These are phyloP conservation scores for Bufo gargarizans DNA, from an alignment of 2,113 vertebrate genomes.

Conservation along the genomic window DNA sequence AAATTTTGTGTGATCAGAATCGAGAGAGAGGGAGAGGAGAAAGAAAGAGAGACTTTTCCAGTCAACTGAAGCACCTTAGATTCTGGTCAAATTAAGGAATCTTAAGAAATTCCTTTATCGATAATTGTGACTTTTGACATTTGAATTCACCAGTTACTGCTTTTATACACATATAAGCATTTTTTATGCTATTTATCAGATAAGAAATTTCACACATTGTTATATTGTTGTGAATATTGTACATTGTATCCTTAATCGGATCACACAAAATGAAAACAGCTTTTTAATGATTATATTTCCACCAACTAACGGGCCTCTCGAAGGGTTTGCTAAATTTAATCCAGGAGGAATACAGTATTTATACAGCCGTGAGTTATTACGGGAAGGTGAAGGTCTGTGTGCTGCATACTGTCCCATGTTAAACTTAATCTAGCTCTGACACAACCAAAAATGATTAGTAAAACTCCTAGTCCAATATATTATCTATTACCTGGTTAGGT, in stretches of 20 bases:
- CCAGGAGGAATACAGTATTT: conserved; percentile 14
- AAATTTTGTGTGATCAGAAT: too few species aligned
- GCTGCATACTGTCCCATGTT: conserved; percentile 13
- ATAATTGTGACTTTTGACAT: too few species aligned
- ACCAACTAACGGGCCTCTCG: not conserved
- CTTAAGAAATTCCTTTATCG: too few species aligned
- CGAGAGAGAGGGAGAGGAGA: too few species aligned
- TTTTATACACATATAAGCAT: too few species aligned
- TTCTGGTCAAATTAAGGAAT: too few species aligned
- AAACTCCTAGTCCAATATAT: conserved; percentile 3
- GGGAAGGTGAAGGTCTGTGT: not conserved
- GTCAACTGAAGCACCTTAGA: too few species aligned
- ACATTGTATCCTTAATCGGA: not conserved
- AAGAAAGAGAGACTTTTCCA: too few species aligned
- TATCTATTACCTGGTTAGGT: not conserved
- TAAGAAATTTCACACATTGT: not conserved
- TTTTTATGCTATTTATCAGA: not conserved
- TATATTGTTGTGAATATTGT: not conserved
- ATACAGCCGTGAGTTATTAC: conserved; percentile 21
- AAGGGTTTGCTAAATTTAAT: conserved; percentile 15
- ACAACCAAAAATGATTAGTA: conserved; percentile 21
- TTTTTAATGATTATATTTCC: not conserved
- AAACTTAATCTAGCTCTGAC: not conserved
- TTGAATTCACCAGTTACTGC: too few species aligned
- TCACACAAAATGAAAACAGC: not conserved